Percentiles rank a stretch among this genome's conserved stretches.
Conservation (phyloP, 2,888 invertebrate species). For the Blastobasis adustella region DNA sequence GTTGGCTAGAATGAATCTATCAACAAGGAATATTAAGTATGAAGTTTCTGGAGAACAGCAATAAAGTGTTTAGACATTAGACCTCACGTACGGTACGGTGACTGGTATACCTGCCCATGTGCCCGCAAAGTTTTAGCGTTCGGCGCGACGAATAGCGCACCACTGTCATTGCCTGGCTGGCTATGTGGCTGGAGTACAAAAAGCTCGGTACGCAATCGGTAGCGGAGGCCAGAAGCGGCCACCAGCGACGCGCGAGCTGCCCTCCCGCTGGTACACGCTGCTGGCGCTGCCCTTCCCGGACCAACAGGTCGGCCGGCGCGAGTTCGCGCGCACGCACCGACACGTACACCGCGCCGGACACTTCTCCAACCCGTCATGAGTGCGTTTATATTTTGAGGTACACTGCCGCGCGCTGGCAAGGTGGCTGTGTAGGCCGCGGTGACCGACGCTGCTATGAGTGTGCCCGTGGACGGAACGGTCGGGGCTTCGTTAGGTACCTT, state of each 20-base stretch:
- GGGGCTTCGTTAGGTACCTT: background rate
- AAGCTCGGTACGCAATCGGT: conserved; percentile 9
- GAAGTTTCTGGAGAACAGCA: too few relatives aligned
- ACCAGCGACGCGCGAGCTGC: conserved; percentile 75
- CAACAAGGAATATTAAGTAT: too few relatives aligned
- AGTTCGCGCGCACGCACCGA: conserved; percentile 84
- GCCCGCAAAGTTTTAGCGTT: too few relatives aligned
- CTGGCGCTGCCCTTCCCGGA: conserved; percentile 94
- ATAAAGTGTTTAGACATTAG: too few relatives aligned
- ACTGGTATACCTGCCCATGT: too few relatives aligned
- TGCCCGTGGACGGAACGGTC: too few relatives aligned
- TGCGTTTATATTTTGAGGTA: conserved; percentile 65
- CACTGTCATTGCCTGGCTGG: too few relatives aligned
- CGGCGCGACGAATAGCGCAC: too few relatives aligned
- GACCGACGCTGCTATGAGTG: background rate
- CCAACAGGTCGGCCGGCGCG: conserved; percentile 91
- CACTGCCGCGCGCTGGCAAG: conserved; percentile 44
- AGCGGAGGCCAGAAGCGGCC: conserved; percentile 50
- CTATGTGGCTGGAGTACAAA: background rate
- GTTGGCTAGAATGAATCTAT: too few relatives aligned
- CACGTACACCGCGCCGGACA: conserved; percentile 86
- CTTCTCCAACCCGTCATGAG: conserved; percentile 88
- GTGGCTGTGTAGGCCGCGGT: conserved; percentile 37
- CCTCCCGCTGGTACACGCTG: conserved; percentile 91
- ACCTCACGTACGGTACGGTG: too few relatives aligned